Conservation (phyloP, 2,113 vertebrate genomes). For the Charadrius vociferus region DNA sequence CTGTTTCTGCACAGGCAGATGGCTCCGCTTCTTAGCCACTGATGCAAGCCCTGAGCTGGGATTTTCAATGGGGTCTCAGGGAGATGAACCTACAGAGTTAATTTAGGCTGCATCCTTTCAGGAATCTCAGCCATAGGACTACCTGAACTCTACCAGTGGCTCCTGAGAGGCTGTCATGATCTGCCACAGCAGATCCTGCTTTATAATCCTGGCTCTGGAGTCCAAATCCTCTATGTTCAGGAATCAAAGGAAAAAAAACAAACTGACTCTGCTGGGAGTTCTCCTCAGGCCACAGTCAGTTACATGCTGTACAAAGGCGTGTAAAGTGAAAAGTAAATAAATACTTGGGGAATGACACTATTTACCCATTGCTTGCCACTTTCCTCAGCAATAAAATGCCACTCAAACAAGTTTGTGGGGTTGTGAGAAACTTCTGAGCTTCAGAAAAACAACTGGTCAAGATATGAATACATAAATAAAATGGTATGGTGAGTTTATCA, state of each 20-base stretch:
- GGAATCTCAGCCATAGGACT: neutral
- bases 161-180: neutral
- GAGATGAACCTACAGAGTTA: neutral
- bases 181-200: neutral
- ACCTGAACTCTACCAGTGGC: neutral
- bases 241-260: neutral
- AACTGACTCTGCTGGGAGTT: neutral
- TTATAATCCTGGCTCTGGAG: neutral
- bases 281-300: neutral
- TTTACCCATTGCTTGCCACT: neutral
- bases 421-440: neutral
- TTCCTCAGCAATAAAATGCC: neutral
- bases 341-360: neutral
- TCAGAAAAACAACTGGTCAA: neutral
- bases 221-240: neutral
- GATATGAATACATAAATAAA: neutral
- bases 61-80: neutral
- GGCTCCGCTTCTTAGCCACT: neutral
- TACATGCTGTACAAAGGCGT: neutral
- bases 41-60: neutral
- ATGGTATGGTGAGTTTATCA: neutral
- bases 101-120: neutral
- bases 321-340: conserved; percentile 28
- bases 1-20: neutral
- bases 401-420: neutral